phyloP scores from a whole-genome alignment of 2,113 vertebrate genomes.

The Nyctereutes procyonoides region DNA sequence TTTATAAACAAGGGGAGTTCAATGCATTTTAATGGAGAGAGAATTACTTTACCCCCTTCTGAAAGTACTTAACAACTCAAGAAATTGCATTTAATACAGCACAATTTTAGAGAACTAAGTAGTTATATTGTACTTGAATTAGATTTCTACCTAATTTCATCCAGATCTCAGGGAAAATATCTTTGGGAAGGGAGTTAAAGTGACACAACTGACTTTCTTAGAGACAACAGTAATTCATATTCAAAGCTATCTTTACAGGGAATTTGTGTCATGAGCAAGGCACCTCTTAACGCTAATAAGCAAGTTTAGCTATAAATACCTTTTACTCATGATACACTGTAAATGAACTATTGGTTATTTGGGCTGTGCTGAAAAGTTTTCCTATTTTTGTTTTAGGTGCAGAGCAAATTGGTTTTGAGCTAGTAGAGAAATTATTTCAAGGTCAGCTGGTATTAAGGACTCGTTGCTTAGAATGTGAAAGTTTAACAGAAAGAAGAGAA shows the following conservation, averaged over 20 bases:
- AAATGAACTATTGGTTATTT: constrained; percentile 23
- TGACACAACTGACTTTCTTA: not conserved
- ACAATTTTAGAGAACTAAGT: not conserved
- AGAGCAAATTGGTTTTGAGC: constrained; percentile 90
- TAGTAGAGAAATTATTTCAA: constrained; percentile 97
- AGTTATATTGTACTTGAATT: not conserved
- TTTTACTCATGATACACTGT: constrained; percentile 17
- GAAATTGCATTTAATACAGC: not conserved
- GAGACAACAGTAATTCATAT: constrained; percentile 23
- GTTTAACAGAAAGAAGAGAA: constrained; percentile 96
- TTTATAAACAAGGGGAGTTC: constrained; percentile 11
- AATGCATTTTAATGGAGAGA: constrained; percentile 33
- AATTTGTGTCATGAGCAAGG: not conserved
- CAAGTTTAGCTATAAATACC: not conserved
- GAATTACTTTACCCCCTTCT: not conserved
- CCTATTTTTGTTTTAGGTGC: constrained; percentile 70
- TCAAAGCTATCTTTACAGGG: not conserved
- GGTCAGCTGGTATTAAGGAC: constrained; percentile 96
- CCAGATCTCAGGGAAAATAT: not conserved
- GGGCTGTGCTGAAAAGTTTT: constrained; percentile 44
- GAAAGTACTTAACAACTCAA: not conserved
- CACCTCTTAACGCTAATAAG: not conserved
- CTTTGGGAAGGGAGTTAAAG: not conserved
- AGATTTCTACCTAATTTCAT: not conserved
- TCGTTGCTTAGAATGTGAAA: constrained; percentile 97